Evolutionary conservation across 1,140 invertebrate species (phyloP), one percentile per base, ranked within the genome.

Genomic region (Drosophila carrolli): DNA sequence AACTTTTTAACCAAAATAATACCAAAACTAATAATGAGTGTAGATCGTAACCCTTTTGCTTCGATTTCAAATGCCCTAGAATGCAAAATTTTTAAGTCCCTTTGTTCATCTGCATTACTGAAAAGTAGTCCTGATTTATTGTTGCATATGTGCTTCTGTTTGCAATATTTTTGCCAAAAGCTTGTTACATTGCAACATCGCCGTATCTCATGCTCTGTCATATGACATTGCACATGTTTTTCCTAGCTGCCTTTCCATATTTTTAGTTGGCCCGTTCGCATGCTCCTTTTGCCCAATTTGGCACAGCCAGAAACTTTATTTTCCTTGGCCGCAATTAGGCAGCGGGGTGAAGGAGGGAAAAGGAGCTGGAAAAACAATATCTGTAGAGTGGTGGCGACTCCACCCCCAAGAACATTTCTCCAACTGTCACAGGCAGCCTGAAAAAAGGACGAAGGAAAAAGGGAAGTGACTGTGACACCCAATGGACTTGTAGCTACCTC

Each of bases 271-370:
- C 47, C 40, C 10, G 10, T 37, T 54, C 35, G 16, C 35, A 40
- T 32, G 50, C 43, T 27, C 32, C 46, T 71, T 72, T 67, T 40
- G 62, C 9, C 40, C 51, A 71, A 75, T 62, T 72, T 72, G 19
- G 51, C 56, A 38, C 38, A 40, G 57, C 32, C 62, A 51, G 46
- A 56, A 50, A 76, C 47, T 68, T 54, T 44, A 57, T 75, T 77
- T 65, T 59, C 11, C 62, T 65, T 63, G 29, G 59, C 56, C 58
- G 47, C 80, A 89, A 88, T 88, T 88, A 88, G 67, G 66, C 44
- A 56, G 57, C 50, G 40, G 14, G 14, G 40, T 23, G 23, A 1
- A 1, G 23, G 0, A 10, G 23, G 27, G 13, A 23, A 35, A 53
- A 13, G 5, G 16, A 16, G n/a, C 29, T 41, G 35, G 19, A 50